phyloP scores from a whole-genome alignment of 2,888 invertebrate species.

The Glyphotaelius pellucidus region DNA sequence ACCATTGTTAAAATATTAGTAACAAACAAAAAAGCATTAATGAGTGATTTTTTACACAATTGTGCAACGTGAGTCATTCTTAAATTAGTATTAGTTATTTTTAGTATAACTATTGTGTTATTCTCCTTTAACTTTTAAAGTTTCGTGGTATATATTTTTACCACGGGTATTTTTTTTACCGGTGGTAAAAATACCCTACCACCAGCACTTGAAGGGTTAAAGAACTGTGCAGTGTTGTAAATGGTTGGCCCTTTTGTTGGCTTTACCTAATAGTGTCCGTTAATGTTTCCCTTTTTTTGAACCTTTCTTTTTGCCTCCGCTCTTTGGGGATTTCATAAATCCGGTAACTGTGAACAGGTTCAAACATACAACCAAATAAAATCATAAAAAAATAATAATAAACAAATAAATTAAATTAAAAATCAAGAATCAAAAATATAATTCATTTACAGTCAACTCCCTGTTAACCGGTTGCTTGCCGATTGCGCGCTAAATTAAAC shows the following conservation, averaged over 20 bases:
- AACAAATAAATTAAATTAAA: constrained; percentile 28
- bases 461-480: not conserved
- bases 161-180: not conserved
- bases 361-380: constrained; percentile 17
- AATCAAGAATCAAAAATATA: not conserved
- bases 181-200: not conserved
- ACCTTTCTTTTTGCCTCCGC: constrained; percentile 74
- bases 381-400: constrained; percentile 42
- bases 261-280: constrained; percentile 16
- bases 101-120: not conserved
- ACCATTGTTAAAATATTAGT: not conserved
- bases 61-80: not conserved
- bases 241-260: not conserved
- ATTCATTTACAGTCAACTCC: not conserved
- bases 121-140: not conserved
- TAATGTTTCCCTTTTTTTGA: constrained; percentile 58
- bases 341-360: constrained; percentile 60
- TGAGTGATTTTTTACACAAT: not conserved
- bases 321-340: constrained; percentile 62
- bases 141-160: not conserved
- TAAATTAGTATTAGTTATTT: not conserved
- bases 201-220: not conserved
- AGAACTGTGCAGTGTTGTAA: not conserved
- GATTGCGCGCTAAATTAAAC: too few species aligned
- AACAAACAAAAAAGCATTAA: not conserved